Evolutionary conservation across 2,888 invertebrate species (phyloP).

Genomic region (Eurois occulta): DNA sequence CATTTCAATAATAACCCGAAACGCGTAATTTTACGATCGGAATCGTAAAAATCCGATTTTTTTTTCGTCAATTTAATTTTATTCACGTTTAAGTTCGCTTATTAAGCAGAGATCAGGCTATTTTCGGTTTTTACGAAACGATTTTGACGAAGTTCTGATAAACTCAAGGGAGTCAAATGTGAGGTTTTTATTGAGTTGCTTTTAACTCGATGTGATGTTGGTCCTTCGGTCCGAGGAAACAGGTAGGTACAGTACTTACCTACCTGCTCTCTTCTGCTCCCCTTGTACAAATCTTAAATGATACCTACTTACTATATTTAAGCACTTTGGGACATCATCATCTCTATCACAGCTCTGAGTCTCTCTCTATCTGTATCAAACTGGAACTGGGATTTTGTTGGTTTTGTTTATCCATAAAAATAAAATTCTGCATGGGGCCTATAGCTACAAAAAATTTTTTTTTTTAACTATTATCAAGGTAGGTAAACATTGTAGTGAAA

Average conservation of each 20-base stretch:
- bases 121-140: conserved; percentile 56
- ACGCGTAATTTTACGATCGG: conserved; percentile 66
- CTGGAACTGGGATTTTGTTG: background rate
- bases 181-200: conserved; percentile 48
- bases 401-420: background rate
- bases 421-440: background rate
- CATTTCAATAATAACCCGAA: conserved; percentile 55
- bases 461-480: background rate
- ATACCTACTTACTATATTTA: conserved; percentile 7
- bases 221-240: conserved; percentile 22
- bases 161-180: conserved; percentile 42
- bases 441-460: background rate
- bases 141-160: conserved; percentile 62
- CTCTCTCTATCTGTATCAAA: background rate
- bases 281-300: background rate
- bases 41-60: conserved; percentile 68
- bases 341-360: too few species aligned
- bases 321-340: conserved; percentile 1
- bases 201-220: conserved; percentile 34
- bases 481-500: background rate
- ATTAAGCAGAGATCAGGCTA: conserved; percentile 64
- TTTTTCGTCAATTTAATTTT: conserved; percentile 70
- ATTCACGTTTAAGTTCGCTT: conserved; percentile 68
- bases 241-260: conserved; percentile 16
- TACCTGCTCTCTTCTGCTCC: conserved; percentile 40